A percentile compares a stretch with the other conserved stretches of the same genome.
Conservation (phyloP, 2,888 invertebrate species). For the Vannuccia rotundouncinata region DNA sequence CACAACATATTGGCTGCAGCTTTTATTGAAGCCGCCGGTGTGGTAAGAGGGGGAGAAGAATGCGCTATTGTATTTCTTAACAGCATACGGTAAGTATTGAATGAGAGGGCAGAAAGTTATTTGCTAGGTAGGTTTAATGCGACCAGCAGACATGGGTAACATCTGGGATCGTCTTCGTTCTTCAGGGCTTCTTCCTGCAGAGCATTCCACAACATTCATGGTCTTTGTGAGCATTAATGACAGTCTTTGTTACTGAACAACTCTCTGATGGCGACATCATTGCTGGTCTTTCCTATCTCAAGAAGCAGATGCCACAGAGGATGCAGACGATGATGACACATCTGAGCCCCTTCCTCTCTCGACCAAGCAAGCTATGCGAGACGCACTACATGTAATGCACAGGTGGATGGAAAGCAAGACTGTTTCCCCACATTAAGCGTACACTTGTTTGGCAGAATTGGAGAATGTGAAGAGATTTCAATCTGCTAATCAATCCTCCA, state of each 20-base stretch:
- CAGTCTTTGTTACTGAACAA: no score
- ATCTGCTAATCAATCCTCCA: not conserved
- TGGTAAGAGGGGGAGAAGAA: no score
- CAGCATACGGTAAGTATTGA: no score
- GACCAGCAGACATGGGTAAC: not conserved
- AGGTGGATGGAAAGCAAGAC: not conserved
- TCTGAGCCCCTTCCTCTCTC: not conserved
- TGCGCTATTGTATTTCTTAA: no score
- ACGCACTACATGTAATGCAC: not conserved
- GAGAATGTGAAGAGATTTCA: not conserved
- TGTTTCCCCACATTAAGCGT: not conserved
- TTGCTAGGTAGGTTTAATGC: no score
- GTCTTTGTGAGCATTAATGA: no score
- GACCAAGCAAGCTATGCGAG: not conserved
- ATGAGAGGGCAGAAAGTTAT: no score
- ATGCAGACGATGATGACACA: no score
- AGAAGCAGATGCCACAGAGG: not conserved
- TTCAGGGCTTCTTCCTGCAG: not conserved
- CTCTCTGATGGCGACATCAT: no score
- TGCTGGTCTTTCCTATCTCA: not conserved
- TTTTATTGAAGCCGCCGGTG: no score
- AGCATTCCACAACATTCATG: no score
- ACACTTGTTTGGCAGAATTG: not conserved
- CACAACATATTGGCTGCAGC: no score
- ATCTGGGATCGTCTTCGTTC: not conserved